Base-by-base conservation (phyloP, 2,797 vertebrate species). In the Coranthus polyacanthus region DNA sequence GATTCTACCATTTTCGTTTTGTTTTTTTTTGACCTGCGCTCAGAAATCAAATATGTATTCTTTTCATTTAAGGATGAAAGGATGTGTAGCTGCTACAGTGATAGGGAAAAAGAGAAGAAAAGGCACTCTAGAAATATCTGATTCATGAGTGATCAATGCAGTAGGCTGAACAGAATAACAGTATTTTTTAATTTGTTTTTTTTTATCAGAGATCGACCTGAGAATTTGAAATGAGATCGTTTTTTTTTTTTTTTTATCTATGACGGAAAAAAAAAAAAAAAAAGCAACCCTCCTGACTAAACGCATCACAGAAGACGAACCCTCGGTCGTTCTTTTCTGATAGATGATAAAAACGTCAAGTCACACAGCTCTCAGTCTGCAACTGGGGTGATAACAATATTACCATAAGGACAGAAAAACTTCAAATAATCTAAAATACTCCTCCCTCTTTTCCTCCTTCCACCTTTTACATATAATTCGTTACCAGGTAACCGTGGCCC, bases 71-170 rank as follows among this genome's bases (percentile, higher is more conserved):
- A 32, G 9, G 29, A 10, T 32, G 29, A 32, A 2, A 29, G 26
- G 3, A 29, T 29, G 26, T 29, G 26, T 7, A 29, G 26, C 22
- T 22, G 17, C 2, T 44, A 47, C 39, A 26, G 37, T 13, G 51
- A 53, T 4, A 38, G 15, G 26, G 18, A 24, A 39, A 15, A 15
- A 55, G 55, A 53, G 17, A 7, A 52, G 56, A 68, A 79, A 79
- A 84, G 77, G 69, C 75, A 82, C 83, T 72, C 15, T 52, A 55
- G 59, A 69, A 68, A 74, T 12, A 64, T 68, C 34, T 62, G 37
- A 58, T 50, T 75, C 6, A 55, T 60, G 18, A 29, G 18, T 68
- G 73, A 72, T 63, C 49, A 54, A 47, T 63, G 10, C 45, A 66
- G 21, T 10, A 13, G 5, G 2, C 21, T 44, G 47, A 36, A 68